Conservation (phyloP, 2,888 invertebrate genomes). For the Anticlea derivata region DNA sequence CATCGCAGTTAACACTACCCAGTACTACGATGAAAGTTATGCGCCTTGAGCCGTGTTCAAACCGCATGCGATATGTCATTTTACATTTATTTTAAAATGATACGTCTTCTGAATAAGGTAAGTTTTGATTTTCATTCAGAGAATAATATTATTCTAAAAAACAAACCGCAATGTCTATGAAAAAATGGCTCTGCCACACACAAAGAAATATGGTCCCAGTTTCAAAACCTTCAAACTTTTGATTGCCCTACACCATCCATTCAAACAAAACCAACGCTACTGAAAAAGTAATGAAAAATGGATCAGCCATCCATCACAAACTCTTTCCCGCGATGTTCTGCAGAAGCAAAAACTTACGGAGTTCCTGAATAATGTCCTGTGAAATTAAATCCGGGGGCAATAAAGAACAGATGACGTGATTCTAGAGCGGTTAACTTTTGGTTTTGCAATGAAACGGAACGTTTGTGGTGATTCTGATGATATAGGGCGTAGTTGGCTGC, state of each 20-base stretch:
- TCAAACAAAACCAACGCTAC: slow-evolving; percentile 25
- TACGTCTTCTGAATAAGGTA: too few species aligned
- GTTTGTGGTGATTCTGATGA: slow-evolving; percentile 29
- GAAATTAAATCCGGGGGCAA: slow-evolving; percentile 76
- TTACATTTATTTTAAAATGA: too few species aligned
- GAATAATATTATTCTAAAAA: too few species aligned
- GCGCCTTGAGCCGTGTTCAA: too few species aligned
- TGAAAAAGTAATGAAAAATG: slow-evolving; percentile 68
- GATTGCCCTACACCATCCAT: slow-evolving; percentile 36
- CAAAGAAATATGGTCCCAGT: slow-evolving; percentile 5
- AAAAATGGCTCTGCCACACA: neutral
- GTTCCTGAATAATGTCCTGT: slow-evolving; percentile 75
- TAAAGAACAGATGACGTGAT: slow-evolving; percentile 77
- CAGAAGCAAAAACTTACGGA: slow-evolving; percentile 66
- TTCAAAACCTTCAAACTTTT: slow-evolving; percentile 23
- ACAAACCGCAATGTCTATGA: neutral
- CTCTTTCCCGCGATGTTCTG: slow-evolving; percentile 61
- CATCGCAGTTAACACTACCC: neutral
- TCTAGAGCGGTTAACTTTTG: slow-evolving; percentile 49
- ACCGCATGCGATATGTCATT: too few species aligned
- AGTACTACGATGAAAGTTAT: too few species aligned
- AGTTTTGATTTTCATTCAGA: too few species aligned
- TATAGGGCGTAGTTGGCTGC: slow-evolving; percentile 23
- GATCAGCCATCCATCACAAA: slow-evolving; percentile 77
- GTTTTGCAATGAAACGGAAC: slow-evolving; percentile 35